A percentile compares a stretch with the other conserved stretches of the same genome.
phyloP scores from a whole-genome alignment of 2,888 invertebrate genomes.

The Panorpa germanica region DNA sequence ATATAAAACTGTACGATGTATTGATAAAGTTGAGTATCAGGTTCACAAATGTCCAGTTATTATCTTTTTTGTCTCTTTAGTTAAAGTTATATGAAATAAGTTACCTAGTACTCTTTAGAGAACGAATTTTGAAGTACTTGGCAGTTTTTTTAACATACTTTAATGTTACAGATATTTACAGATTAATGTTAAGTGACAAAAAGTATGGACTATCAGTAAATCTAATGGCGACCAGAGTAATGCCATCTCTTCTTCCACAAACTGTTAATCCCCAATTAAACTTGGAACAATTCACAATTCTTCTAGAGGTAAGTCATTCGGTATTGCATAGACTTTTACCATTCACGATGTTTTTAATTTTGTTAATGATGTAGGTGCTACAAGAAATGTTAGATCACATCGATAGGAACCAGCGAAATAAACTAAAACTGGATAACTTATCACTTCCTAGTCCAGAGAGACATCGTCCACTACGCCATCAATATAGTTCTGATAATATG shows the following conservation, averaged over 20 bases:
- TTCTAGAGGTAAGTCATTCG: constrained; percentile 35
- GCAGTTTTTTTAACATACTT: no score
- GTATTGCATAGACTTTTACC: neutral
- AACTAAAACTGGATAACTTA: constrained; percentile 68
- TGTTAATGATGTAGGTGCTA: constrained; percentile 36
- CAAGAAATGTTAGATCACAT: constrained; percentile 86
- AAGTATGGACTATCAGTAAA: constrained; percentile 79
- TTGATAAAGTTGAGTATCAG: no score
- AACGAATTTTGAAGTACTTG: no score
- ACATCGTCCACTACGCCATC: constrained; percentile 55
- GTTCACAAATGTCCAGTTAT: no score
- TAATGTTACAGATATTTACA: constrained; percentile 64
- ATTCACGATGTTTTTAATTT: constrained; percentile 4
- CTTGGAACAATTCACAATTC: constrained; percentile 60
- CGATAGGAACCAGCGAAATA: constrained; percentile 73
- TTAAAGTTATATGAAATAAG: no score
- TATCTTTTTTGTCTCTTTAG: no score
- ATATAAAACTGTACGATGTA: no score
- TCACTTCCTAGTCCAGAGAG: constrained; percentile 58
- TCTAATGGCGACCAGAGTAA: constrained; percentile 82
- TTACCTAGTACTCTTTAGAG: no score
- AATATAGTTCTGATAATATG: constrained; percentile 74
- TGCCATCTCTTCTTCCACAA: constrained; percentile 83
- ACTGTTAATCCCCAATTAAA: constrained; percentile 75
- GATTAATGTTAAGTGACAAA: constrained; percentile 74